phyloP scores from a whole-genome alignment of 2,113 vertebrate genomes.

The Mustela lutreola region DNA sequence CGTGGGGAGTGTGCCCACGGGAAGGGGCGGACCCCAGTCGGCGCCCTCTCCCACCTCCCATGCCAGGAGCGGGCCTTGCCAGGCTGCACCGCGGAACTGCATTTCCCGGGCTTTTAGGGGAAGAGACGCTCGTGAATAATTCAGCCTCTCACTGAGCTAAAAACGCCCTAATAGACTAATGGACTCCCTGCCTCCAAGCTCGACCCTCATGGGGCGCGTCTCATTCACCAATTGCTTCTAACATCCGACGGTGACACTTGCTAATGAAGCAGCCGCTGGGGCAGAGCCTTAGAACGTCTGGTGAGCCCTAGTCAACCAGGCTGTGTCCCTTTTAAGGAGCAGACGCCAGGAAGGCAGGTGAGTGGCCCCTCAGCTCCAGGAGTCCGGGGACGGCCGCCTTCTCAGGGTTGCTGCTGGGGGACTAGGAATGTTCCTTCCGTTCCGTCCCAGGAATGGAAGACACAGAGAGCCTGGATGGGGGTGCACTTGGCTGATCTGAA shows the following conservation, averaged over 20 bases:
- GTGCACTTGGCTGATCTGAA: background rate
- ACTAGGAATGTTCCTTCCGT: background rate
- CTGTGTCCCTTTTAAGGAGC: slow-evolving; percentile 88
- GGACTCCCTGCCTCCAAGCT: slow-evolving; percentile 90
- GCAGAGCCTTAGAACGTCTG: slow-evolving; percentile 58
- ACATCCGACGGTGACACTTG: slow-evolving; percentile 91
- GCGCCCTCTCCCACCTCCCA: background rate
- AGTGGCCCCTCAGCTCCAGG: slow-evolving; percentile 85
- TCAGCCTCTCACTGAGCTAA: slow-evolving; percentile 92
- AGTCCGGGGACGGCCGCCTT: background rate
- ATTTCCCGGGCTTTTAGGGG: slow-evolving; percentile 93
- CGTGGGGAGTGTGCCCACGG: background rate
- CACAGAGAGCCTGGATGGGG: background rate
- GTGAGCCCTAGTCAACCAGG: slow-evolving; percentile 65
- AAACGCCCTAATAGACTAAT: slow-evolving; percentile 93
- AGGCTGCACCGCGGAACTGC: slow-evolving; percentile 70
- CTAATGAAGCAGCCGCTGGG: slow-evolving; percentile 69
- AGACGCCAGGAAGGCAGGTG: slow-evolving; percentile 90
- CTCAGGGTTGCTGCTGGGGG: background rate
- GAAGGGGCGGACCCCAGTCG: background rate
- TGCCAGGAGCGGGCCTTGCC: background rate
- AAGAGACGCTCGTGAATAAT: slow-evolving; percentile 95
- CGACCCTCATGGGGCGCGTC: slow-evolving; percentile 82
- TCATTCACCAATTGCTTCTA: slow-evolving; percentile 91
- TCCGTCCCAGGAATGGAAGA: rapidly evolving